Conservation (phyloP, 2,113 vertebrate species). For the Alethe castanea region DNA sequence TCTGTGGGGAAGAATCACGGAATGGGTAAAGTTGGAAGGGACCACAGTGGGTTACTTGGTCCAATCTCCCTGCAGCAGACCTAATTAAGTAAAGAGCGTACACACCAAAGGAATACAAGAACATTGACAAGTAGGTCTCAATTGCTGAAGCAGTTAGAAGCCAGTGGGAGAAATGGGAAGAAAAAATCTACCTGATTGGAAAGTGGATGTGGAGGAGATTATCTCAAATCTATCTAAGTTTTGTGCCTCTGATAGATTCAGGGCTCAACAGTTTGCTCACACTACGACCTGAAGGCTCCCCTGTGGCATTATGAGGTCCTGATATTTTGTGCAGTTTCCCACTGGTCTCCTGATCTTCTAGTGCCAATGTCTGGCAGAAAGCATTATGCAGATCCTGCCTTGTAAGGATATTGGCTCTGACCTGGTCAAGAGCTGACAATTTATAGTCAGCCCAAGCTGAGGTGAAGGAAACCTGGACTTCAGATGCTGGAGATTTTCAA, state of each 20-base stretch:
- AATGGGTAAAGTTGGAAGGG: neutral
- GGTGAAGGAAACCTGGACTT: neutral
- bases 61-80: neutral
- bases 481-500: neutral
- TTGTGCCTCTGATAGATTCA: neutral
- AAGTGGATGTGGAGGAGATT: neutral
- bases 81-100: neutral
- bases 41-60: neutral
- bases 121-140: neutral
- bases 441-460: neutral
- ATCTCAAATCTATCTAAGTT: neutral
- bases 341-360: neutral
- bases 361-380: neutral
- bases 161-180: neutral
- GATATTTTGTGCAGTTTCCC: neutral
- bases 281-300: neutral
- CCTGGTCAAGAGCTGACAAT: neutral
- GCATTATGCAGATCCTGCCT: neutral
- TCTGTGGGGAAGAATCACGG: neutral
- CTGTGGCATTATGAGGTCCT: neutral
- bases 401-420: neutral
- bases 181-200: neutral
- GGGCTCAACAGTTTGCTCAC: neutral
- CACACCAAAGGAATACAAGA: neutral
- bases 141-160: neutral